Base-by-base conservation (phyloP, 1,140 invertebrate species). In the Ladona fulva region DNA sequence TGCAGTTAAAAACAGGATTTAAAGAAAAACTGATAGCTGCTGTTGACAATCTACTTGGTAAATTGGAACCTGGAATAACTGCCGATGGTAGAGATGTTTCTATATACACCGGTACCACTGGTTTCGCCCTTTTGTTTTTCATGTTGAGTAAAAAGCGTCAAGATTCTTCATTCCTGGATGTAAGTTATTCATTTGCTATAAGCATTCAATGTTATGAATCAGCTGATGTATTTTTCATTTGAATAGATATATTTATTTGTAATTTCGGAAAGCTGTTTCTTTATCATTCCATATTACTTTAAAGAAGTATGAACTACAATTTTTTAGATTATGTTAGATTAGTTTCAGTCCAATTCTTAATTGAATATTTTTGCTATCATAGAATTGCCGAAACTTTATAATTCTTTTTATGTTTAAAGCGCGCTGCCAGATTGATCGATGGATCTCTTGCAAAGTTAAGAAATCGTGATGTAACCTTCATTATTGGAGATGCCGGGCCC, bases 401-500 rank as follows among this genome's bases (percentile, higher is more conserved):
- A 59, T 77, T 79, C 79, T 80, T 14, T 74, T 5, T 42, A 10
- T 59, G 16, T 78, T 82, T 84, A 25, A 77, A 89, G 85, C 84
- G 85, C 83, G 87, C 89, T 19, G 77, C 85, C 42, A 79, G 85
- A 75, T 84, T 88, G 76, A 80, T 91, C 59, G 84, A 86, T 80
- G 82, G 80, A 77, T 82, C 83, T 78, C 42, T 89, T n/a, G 80
- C 82, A 8, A 81, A 85, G 73, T 83, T 89, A 24, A 88, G 86
- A 81, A 82, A 84, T 75, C 82, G 81, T 74, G 83, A 88, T 79
- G 85, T 90, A 19, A 91, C 92, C 75, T 95, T 95, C 83, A 82
- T 95, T 22, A 93, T 91, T 87, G 94, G 94, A 77, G 90, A 91
- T 86, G 88, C 91, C 66, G 94, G 94, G 29, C 92, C 92, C 24